Evolutionary conservation across 2,797 vertebrate species (phyloP).

Genomic region (Psittacula echo): DNA sequence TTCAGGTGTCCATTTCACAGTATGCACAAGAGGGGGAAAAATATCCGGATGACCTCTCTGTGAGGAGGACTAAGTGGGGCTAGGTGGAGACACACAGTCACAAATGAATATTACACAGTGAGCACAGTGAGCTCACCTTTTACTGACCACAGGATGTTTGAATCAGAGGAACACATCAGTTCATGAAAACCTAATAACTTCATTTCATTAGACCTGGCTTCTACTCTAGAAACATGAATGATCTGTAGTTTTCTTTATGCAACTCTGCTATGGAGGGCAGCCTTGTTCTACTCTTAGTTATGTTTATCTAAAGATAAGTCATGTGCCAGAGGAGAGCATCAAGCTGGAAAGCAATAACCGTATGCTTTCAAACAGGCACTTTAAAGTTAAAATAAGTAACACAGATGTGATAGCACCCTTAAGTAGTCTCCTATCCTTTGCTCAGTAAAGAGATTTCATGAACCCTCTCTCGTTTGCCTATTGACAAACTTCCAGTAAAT

Average conservation of each 20-base stretch:
- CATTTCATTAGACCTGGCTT: background rate
- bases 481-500: background rate
- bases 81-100: background rate
- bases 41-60: rapidly evolving
- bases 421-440: background rate
- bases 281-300: background rate
- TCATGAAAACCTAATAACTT: background rate
- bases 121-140: background rate
- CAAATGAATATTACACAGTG: background rate
- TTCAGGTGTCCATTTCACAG: background rate
- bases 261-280: background rate
- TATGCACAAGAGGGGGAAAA: rapidly evolving
- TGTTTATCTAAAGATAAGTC: background rate
- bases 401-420: background rate
- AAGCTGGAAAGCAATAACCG: background rate
- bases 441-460: background rate
- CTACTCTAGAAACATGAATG: background rate
- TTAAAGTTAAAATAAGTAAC: background rate
- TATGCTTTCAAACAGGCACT: background rate
- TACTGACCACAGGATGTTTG: background rate
- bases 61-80: background rate
- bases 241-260: background rate
- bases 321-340: background rate
- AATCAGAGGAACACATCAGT: background rate
- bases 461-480: background rate